Evolutionary conservation across 30 jellyfish, hydroid and myxozoan species (phyloP).

Genomic region (Aurelia aurita complex sp. Pacific): DNA sequence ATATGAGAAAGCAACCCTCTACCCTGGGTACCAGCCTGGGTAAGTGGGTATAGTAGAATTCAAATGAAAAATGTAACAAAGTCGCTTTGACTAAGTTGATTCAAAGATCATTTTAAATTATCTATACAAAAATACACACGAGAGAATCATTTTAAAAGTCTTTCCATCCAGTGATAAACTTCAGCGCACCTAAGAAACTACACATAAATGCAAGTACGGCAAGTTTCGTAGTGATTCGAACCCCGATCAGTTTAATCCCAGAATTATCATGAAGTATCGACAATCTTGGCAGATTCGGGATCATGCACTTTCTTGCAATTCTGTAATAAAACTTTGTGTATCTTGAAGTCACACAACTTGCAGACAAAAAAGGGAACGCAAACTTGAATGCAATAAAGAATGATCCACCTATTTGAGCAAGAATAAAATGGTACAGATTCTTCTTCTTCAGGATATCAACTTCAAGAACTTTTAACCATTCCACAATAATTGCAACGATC

Average conservation of each 20-base stretch:
- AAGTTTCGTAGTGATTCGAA: slow-evolving; percentile 5
- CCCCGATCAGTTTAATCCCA: slow-evolving; percentile 10
- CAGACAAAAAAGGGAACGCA: slow-evolving; percentile 14
- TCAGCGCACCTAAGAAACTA: slow-evolving; percentile 11
- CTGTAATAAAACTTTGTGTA: neutral
- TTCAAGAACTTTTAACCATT: slow-evolving; percentile 3
- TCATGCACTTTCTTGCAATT: slow-evolving; percentile 4
- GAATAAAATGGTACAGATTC: neutral
- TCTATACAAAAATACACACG: too few species aligned
- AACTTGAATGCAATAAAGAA: slow-evolving; percentile 13
- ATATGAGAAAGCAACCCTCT: too few species aligned
- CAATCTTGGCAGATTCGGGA: slow-evolving; percentile 1
- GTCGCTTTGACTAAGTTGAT: too few species aligned
- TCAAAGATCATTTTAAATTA: too few species aligned
- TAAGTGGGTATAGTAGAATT: too few species aligned
- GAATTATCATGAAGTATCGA: neutral
- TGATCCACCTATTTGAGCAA: slow-evolving; percentile 3
- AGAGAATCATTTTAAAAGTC: neutral
- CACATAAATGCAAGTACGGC: slow-evolving; percentile 12
- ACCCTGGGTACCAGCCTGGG: too few species aligned
- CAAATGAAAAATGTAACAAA: too few species aligned
- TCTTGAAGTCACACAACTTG: neutral
- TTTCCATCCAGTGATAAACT: slow-evolving; percentile 3
- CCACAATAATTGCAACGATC: slow-evolving; percentile 4
- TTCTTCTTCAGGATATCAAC: neutral